Base-by-base conservation (phyloP, 2,888 invertebrate species). In the Thecocarcelia acutangulata region DNA sequence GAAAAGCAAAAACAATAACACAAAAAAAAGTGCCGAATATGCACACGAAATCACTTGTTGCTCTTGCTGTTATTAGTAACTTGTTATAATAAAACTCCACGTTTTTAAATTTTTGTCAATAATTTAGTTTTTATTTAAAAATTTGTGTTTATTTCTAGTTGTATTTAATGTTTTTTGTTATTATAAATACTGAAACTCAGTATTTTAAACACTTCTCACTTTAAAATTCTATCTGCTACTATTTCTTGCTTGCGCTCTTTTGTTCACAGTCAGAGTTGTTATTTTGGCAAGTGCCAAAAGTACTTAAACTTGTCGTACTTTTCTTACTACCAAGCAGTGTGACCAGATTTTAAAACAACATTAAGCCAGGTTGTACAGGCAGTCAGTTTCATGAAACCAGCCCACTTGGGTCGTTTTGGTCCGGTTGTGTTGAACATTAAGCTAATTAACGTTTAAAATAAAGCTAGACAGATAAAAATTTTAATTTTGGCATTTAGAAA, bases 11-110 rank as follows among this genome's bases (percentile, higher is more conserved):
- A 61, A 44, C 12, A 48, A 40, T 33, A 33, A 33, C 33, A 59
- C 3, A 37, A 44, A 68, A 3, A 12, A 24, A 78, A 50, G 44
- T 37, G 61, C 73, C 74, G 68, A 69, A 74, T 69, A 59, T 68
- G 61, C 48, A 74, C 40, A 80, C 69, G 33, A 68, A 74, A 75
- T 28, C 74, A 80, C 80, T 80, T 80, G 80, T 80, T 75, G 69
- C 74, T 50, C 9, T 44, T 63, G 1, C 24, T 61, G 6, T 33
- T 24, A 1, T 28, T 44, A 37, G 8, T 48, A 37, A 50, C 48
- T 63, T 8, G 2, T 13, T 3, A 33, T 8, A 9, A 33, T 9
- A 8, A 13, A 33, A 46, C 17, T 48, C 8, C 17, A 3, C 8
- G 12, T 42, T 42, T 2, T 64, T 37, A 15, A 8, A 21, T 21